Base-by-base conservation (phyloP, 2,888 invertebrate species). In the Amiota minor region DNA sequence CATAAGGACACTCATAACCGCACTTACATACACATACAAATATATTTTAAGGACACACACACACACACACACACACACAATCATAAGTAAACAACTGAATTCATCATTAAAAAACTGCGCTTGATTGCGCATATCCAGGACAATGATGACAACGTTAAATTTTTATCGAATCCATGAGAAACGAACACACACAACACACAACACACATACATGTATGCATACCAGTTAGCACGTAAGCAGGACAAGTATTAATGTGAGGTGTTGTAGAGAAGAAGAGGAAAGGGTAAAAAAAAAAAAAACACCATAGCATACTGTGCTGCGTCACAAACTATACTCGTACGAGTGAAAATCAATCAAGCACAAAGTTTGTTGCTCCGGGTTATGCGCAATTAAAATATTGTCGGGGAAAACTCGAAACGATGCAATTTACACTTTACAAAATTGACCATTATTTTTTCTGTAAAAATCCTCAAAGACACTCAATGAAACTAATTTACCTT, bases 81-180 rank as follows among this genome's bases (percentile, higher is more conserved):
- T 56, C 9, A 56, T 18, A 56, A 59, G 35, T 35, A 6, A 35
- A 35, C 6, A 35, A 35, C 35, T 35, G 35, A 16, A 6, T 59
- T 59, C 18, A 20, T 65, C 65, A 65, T 65, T 65, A 65, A 65
- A 65, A 65, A 16, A 46, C 9, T 45, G 16, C 65, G 65, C 65
- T 47, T 65, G 65, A 65, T 47, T 65, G 65, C 65, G 47, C 47
- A 65, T 65, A 65, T 47, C 65, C 65, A 65, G 47, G 47, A 47
- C 65, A 35, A 65, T 49, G 47, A 47, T 18, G 59, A 59, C 59
- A 4, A 59, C 20, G 23, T 6, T 35, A 35, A 35, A 35, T 35
- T 6, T 35, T 35, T 35, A 35, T 35, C 6, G 35, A 35, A 35
- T 35, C 35, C 35, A 35, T 35, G 35, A 35, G 35, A 35, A 35